Evolutionary conservation across 2,113 vertebrate genomes (phyloP).

Genomic region (Emydura subglobosa): DNA sequence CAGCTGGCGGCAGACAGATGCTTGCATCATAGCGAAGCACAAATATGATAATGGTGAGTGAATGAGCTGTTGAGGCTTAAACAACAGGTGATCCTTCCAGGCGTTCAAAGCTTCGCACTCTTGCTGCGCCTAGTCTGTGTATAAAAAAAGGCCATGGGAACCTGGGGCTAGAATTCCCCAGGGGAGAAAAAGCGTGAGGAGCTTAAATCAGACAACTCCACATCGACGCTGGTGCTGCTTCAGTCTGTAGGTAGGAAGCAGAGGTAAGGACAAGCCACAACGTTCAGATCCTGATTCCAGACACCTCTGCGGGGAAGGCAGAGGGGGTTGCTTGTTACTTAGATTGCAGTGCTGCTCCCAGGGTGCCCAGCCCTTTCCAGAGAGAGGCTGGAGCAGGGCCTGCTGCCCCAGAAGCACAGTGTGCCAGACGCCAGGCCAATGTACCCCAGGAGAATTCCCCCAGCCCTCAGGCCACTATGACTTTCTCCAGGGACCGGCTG

Average conservation of each 20-base stretch:
- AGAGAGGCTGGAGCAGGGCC: neutral
- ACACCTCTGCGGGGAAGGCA: neutral
- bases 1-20: neutral
- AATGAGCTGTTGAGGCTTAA: neutral
- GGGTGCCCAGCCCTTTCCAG: neutral
- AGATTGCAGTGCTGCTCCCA: neutral
- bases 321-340: neutral
- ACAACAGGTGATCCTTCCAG: neutral
- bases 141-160: neutral
- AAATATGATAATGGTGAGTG: neutral
- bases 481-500: neutral
- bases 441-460: neutral
- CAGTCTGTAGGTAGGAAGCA: neutral
- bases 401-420: neutral
- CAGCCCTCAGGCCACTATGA: neutral
- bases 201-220: neutral
- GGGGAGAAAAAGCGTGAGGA: accelerated
- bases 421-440: neutral
- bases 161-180: neutral
- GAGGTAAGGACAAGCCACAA: neutral
- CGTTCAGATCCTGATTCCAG: neutral
- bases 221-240: neutral
- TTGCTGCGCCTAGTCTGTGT: neutral
- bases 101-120: neutral
- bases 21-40: neutral